Evolutionary conservation across 2,888 invertebrate species (phyloP).

Genomic region (Rhagonycha lutea): DNA sequence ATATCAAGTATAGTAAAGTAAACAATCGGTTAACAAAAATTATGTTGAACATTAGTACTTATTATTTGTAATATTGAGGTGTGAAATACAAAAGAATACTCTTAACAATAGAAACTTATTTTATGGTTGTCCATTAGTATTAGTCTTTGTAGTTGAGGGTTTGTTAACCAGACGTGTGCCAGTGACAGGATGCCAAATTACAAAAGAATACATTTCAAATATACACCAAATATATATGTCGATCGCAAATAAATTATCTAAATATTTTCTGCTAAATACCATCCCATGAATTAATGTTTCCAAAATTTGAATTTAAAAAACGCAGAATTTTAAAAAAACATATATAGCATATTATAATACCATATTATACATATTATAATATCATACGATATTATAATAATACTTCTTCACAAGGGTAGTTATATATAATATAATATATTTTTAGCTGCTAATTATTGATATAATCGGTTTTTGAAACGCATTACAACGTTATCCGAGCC

Average conservation of each 20-base stretch:
- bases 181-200: background rate
- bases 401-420: too few relatives aligned
- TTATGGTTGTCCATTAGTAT: conserved; percentile 12
- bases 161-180: conserved; percentile 6
- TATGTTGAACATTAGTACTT: background rate
- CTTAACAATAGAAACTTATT: conserved; percentile 4
- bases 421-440: too few relatives aligned
- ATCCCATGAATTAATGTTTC: too few relatives aligned
- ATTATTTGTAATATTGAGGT: background rate
- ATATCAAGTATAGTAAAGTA: too few relatives aligned
- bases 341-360: too few relatives aligned
- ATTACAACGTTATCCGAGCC: too few relatives aligned
- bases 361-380: too few relatives aligned
- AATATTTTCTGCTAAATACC: background rate
- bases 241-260: background rate
- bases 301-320: too few relatives aligned
- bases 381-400: too few relatives aligned
- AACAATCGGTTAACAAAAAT: background rate
- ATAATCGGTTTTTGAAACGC: too few relatives aligned
- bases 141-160: conserved; percentile 3
- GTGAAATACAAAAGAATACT: background rate
- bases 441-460: too few relatives aligned
- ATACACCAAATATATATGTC: background rate
- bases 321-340: too few relatives aligned
- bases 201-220: conserved; percentile 5